Percentiles rank a stretch among this genome's conserved stretches.
These are phyloP conservation scores for Antennarius striatus DNA, from an alignment of 2,113 vertebrate species.

Conservation along the genomic window DNA sequence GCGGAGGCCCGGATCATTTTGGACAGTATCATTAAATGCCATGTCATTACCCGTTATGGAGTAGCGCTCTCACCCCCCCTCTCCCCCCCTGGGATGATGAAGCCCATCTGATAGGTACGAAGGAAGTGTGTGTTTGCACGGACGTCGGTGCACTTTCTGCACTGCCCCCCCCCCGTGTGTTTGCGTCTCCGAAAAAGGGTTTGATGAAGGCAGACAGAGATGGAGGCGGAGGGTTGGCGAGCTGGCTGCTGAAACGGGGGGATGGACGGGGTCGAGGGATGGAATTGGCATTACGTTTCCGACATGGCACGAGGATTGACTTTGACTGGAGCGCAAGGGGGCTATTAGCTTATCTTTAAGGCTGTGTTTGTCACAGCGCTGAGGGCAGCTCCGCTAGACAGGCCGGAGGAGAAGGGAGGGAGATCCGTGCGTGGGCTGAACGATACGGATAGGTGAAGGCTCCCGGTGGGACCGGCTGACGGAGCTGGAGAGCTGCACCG, in stretches of 20 bases:
- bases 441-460: constrained; percentile 98
- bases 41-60: constrained; percentile 99
- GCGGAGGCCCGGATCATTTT: constrained; percentile 90
- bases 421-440: constrained; percentile 89
- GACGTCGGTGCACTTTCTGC: constrained; percentile 39
- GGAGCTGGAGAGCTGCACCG: constrained; percentile 78
- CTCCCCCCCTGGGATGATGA: constrained; percentile 84
- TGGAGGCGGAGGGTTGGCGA: constrained; percentile 35
- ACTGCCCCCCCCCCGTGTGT: constrained; percentile 35
- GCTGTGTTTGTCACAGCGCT: constrained; percentile 95
- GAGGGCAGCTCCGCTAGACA: constrained; percentile 84
- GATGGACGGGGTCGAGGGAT: constrained; percentile 86
- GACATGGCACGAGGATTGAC: constrained; percentile 90
- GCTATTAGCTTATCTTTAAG: constrained; percentile 90
- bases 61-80: constrained; percentile 86
- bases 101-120: constrained; percentile 73
- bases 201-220: constrained; percentile 58
- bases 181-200: constrained; percentile 39
- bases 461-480: constrained; percentile 91
- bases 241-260: constrained; percentile 74
- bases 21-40: constrained; percentile 99
- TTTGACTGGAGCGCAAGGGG: constrained; percentile 93
- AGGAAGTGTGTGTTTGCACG: constrained; percentile 64
- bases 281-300: constrained; percentile 97
- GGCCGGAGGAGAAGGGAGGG: constrained; percentile 71